Percentiles rank a stretch among this genome's conserved stretches.
Evolutionary conservation across 2,888 invertebrate species (phyloP).

Genomic region (Chymomyza caudatula): DNA sequence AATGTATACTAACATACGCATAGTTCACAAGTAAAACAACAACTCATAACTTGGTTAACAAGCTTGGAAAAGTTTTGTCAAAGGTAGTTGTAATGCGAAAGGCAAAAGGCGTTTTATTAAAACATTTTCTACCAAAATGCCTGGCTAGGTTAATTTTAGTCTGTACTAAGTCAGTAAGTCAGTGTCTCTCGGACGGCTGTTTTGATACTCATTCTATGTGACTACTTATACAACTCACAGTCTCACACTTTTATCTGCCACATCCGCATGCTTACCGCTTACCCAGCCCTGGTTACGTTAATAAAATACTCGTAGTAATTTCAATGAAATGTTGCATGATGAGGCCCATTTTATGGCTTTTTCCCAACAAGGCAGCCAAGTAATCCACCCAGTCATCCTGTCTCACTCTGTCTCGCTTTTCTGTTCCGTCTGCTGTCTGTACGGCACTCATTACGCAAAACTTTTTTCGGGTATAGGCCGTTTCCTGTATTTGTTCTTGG

Average conservation of each 20-base stretch:
- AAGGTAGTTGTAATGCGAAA: slow-evolving; percentile 24
- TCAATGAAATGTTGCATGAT: slow-evolving; percentile 54
- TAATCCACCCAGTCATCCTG: background rate
- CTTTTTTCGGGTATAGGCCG: slow-evolving; percentile 24
- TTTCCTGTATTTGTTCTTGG: background rate
- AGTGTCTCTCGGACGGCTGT: background rate
- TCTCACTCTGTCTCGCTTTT: background rate
- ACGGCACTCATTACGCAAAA: slow-evolving; percentile 57
- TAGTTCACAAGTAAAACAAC: background rate
- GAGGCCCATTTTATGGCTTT: slow-evolving; percentile 42
- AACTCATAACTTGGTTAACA: background rate
- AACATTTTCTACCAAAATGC: slow-evolving; percentile 48
- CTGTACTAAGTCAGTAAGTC: background rate
- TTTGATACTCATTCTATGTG: background rate
- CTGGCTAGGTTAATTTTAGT: slow-evolving; percentile 59
- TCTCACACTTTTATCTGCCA: background rate
- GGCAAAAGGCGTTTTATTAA: slow-evolving; percentile 50
- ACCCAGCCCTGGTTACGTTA: slow-evolving; percentile 18
- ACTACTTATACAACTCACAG: background rate
- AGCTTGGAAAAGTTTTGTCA: background rate
- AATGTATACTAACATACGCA: background rate
- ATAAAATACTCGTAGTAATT: slow-evolving; percentile 41
- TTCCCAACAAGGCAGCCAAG: background rate
- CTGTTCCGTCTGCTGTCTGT: slow-evolving; percentile 16
- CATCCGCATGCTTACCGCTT: background rate